Evolutionary conservation across 2,888 invertebrate species (phyloP).

Genomic region (Ectemnius lituratus): DNA sequence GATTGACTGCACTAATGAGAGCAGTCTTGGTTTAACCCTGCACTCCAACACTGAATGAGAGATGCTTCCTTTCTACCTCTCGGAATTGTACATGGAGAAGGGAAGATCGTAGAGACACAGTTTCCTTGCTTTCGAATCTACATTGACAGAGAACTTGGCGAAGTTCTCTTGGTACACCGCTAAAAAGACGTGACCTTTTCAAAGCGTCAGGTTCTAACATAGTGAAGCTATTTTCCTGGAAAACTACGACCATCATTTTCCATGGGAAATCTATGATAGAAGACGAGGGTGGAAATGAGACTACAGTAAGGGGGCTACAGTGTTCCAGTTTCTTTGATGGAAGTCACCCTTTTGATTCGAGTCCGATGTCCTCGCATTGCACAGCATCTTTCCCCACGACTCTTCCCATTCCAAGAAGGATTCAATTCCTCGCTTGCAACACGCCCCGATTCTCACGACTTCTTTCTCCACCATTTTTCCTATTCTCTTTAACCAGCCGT

Average conservation of each 20-base stretch:
- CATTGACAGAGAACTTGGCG: too few species aligned
- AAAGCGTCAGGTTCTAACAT: not conserved
- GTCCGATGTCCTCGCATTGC: constrained; percentile 38
- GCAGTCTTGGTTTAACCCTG: too few species aligned
- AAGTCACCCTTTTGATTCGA: constrained; percentile 52
- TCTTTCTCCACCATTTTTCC: constrained; percentile 55
- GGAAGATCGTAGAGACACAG: too few species aligned
- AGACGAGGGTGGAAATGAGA: constrained; percentile 17
- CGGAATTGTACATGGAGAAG: too few species aligned
- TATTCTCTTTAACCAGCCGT: constrained; percentile 41
- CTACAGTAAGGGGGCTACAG: constrained; percentile 29
- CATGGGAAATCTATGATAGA: not conserved
- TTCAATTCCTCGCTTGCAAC: constrained; percentile 68
- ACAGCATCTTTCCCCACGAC: constrained; percentile 42
- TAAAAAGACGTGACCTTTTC: not conserved
- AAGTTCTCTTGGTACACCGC: too few species aligned
- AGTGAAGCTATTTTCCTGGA: constrained; percentile 13
- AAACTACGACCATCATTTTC: constrained; percentile 36
- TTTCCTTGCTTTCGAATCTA: too few species aligned
- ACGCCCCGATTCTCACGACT: constrained; percentile 67
- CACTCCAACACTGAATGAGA: too few species aligned
- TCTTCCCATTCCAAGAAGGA: constrained; percentile 48
- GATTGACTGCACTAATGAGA: too few species aligned
- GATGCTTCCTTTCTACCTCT: too few species aligned
- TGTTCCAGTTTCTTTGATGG: constrained; percentile 45